phyloP scores from a whole-genome alignment of 2,888 invertebrate genomes.

The Lasioglossum morio region DNA sequence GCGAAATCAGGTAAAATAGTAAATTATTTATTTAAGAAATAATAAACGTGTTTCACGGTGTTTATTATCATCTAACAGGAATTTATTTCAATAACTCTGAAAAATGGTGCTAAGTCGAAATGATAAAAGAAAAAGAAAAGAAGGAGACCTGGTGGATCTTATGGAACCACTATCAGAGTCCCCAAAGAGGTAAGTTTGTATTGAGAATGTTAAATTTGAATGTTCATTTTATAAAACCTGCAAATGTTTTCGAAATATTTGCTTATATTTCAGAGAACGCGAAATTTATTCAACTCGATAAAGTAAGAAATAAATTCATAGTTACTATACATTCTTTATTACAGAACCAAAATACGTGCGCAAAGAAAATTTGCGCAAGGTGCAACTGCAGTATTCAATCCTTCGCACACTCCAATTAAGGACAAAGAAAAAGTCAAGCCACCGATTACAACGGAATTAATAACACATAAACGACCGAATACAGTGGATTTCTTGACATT shows the following conservation, averaged over 20 bases:
- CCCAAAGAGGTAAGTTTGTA: conserved; percentile 78
- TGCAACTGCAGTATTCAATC: conserved; percentile 87
- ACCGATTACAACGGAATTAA: conserved; percentile 87
- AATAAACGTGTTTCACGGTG: conserved; percentile 11
- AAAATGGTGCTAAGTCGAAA: conserved; percentile 83
- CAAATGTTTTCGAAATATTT: background rate
- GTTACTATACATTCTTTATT: conserved; percentile 62
- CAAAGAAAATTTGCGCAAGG: conserved; percentile 96
- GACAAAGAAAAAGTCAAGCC: conserved; percentile 86
- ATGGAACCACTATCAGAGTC: conserved; percentile 82
- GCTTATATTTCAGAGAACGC: background rate
- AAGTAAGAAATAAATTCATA: conserved; percentile 9
- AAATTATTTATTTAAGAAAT: background rate
- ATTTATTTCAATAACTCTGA: conserved; percentile 30
- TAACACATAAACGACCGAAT: conserved; percentile 90
- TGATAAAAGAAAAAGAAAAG: conserved; percentile 83
- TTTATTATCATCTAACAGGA: conserved; percentile 20
- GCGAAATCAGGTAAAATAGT: conserved; percentile 37
- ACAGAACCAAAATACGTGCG: conserved; percentile 92
- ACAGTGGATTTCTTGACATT: conserved; percentile 95
- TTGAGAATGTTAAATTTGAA: background rate
- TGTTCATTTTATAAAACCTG: background rate
- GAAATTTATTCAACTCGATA: background rate
- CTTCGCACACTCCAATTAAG: conserved; percentile 87
- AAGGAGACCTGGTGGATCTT: conserved; percentile 83